Base-by-base conservation (phyloP, 53 echinoderm and acorn worm species). In the Paelopatides confundens region DNA sequence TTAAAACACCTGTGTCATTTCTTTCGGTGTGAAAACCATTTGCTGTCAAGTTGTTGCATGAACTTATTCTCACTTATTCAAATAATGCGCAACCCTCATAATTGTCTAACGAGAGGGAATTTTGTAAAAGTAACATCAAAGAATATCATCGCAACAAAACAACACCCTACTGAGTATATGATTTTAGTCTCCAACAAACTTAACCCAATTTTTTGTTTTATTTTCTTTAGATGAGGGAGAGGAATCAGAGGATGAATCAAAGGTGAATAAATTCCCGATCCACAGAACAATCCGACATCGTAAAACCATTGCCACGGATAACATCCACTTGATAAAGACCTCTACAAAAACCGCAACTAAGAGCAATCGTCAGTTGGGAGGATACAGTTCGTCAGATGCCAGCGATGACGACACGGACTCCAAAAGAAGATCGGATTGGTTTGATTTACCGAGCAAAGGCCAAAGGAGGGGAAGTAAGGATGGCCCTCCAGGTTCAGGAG, bases 371-470 rank as follows among this genome's bases (percentile, higher is more conserved):
- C 63, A 66, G 29, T 71, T 89, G n/a, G 95, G 95, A 10, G 96
- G 95, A 21, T 98, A 98, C 88, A 98, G 98, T 71, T 95, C 95
- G 37, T 98, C 98, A 9, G 98, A 98, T 39, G 98, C 98, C 46
- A 98, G 98, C 58, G 98, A 98, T 70, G 98, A 98, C 18, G 98
- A 98, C 69, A 90, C 98, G 2, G 98, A 98, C 35, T 83, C 95
- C 2, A 94, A 95, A 35, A 89, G 98, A 31, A 86, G 94, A 49
- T 98, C 95, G 11, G 98, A 98, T 47, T 88, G 95, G 62, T 96
- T 96, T 88, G 98, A 98, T 87, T 68, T 92, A 30, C 95, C 95
- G 5, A 68, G 71, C 62, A 95, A 91, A 38, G 92, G 93, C 5
- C 90, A 93, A 50, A 94, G 95, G 40, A 64, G 98, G 50, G 98